Conservation (phyloP, 2,797 vertebrate genomes). For the Dallia pectoralis region DNA sequence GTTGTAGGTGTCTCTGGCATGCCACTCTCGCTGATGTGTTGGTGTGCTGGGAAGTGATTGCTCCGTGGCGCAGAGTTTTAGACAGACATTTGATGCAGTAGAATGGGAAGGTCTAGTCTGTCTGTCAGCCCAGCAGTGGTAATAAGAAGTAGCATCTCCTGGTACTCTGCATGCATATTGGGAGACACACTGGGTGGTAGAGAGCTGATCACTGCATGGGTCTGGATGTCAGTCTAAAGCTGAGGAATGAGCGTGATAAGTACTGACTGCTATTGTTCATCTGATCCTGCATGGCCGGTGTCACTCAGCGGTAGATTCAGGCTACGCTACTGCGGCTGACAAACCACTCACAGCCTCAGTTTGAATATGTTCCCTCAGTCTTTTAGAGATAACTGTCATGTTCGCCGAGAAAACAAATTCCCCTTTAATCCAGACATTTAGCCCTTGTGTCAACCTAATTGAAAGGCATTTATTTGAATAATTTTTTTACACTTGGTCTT, state of each 20-base stretch:
- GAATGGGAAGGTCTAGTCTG: conserved; percentile 28
- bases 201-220: conserved; percentile 48
- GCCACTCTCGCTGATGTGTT: conserved; percentile 3
- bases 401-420: neutral
- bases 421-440: neutral
- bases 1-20: conserved; percentile 3
- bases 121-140: neutral
- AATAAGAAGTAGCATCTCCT: neutral
- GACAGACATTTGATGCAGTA: conserved; percentile 42
- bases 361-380: neutral
- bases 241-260: neutral
- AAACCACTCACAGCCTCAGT: neutral
- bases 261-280: neutral
- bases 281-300: conserved; percentile 53
- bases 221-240: conserved; percentile 19
- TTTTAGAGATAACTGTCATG: neutral
- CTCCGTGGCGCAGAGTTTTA: conserved; percentile 71
- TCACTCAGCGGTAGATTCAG: neutral
- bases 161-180: conserved; percentile 9
- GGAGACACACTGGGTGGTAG: neutral
- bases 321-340: neutral
- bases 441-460: neutral
- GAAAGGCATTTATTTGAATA: neutral
- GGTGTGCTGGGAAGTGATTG: conserved; percentile 43
- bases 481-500: neutral